Conservation (phyloP, 1,140 invertebrate species). For the Lasaia peninsularis region DNA sequence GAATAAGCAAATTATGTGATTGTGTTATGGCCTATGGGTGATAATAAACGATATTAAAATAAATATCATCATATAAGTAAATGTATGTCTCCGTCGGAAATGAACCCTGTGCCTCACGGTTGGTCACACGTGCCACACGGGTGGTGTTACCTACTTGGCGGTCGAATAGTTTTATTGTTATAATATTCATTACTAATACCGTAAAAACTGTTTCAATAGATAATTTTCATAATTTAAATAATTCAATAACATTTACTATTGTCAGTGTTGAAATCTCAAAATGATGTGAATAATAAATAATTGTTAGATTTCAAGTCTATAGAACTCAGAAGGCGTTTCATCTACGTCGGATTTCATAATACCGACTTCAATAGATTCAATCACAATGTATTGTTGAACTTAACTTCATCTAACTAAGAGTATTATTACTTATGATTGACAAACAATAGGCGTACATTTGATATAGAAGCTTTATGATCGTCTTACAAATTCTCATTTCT, state of each 20-base stretch:
- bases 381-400: slow-evolving; percentile 28
- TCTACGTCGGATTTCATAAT: slow-evolving; percentile 29
- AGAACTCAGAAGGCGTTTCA: slow-evolving; percentile 20
- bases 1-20: too few species aligned
- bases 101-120: too few species aligned
- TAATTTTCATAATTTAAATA: not conserved
- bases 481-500: not conserved
- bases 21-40: too few species aligned
- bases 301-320: slow-evolving; percentile 26
- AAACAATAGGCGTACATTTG: not conserved
- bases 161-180: too few species aligned
- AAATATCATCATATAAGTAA: too few species aligned
- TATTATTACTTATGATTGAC: slow-evolving; percentile 9
- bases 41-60: too few species aligned
- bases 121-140: too few species aligned
- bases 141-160: too few species aligned
- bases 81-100: too few species aligned
- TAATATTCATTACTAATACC: too few species aligned
- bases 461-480: not conserved
- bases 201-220: too few species aligned
- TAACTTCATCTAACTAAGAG: slow-evolving; percentile 2
- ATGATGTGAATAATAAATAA: slow-evolving; percentile 25
- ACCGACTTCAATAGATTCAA: slow-evolving; percentile 29
- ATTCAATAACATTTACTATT: not conserved
- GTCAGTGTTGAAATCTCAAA: slow-evolving; percentile 11